Evolutionary conservation across 1,140 invertebrate species (phyloP).

Genomic region (Zaprionus africanus): DNA sequence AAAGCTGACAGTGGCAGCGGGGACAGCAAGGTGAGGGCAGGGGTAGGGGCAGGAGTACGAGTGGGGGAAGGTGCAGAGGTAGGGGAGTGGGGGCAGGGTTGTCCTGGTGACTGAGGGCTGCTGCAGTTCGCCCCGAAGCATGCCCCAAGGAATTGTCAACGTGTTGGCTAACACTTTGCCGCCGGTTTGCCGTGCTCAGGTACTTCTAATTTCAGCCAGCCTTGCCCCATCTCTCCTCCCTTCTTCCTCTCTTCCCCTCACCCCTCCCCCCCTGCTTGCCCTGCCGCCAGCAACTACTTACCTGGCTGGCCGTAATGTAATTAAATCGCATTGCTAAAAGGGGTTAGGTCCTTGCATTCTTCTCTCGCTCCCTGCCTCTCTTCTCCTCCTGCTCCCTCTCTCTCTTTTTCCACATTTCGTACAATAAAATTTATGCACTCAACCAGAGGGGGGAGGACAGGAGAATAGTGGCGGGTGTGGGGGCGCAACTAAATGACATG

Average conservation of each 20-base stretch:
- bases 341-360: conserved; percentile 28
- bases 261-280: background rate
- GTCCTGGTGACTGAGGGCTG: conserved; percentile 2
- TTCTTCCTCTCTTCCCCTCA: background rate
- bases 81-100: background rate
- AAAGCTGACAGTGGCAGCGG: background rate
- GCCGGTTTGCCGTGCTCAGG: background rate
- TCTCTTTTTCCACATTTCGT: conserved; percentile 47
- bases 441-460: background rate
- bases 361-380: background rate
- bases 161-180: conserved; percentile 50
- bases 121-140: conserved; percentile 72
- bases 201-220: background rate
- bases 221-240: too few species aligned
- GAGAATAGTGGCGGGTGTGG: background rate
- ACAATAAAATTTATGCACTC: conserved; percentile 79
- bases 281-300: background rate
- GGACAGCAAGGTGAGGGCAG: background rate
- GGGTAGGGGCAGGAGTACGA: background rate
- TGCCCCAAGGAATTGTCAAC: conserved; percentile 70
- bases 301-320: conserved; percentile 57
- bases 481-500: conserved; percentile 60
- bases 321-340: conserved; percentile 71
- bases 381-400: background rate
- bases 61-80: too few species aligned